These are phyloP conservation scores for Phylloscopus trochilus DNA, from an alignment of 2,113 vertebrate genomes.

Conservation along the genomic window DNA sequence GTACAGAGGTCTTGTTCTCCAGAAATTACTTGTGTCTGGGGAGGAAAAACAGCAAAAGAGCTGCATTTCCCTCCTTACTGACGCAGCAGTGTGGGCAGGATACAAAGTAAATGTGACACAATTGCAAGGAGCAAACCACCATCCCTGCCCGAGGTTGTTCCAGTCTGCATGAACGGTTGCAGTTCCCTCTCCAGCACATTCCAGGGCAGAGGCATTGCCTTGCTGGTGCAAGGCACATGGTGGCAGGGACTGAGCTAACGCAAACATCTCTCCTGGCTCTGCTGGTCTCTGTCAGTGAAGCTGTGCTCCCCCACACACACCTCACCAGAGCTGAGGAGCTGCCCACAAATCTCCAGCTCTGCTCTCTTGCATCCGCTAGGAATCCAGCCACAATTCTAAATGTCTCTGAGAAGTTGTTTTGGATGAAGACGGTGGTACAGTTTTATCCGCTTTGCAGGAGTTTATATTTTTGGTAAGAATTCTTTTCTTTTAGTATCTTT, in stretches of 20 bases:
- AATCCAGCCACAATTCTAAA: not conserved
- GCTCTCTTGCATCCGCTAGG: not conserved
- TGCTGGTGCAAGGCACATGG: not conserved
- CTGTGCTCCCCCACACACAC: fast-evolving
- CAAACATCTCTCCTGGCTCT: not conserved
- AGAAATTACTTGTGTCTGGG: not conserved
- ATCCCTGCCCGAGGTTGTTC: fast-evolving
- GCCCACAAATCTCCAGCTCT: not conserved
- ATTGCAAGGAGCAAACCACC: not conserved
- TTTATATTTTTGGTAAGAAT: not conserved
- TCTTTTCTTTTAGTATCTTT: not conserved
- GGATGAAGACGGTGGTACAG: not conserved
- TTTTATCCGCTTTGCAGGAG: not conserved
- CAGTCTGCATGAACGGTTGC: fast-evolving
- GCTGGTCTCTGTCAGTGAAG: not conserved
- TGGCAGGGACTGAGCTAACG: not conserved
- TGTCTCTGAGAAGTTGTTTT: not conserved
- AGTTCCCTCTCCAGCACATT: not conserved
- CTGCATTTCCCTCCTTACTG: not conserved
- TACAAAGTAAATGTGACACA: not conserved
- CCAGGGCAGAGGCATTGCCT: not conserved
- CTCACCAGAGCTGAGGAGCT: not conserved
- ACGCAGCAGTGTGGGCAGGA: not conserved
- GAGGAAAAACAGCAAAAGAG: not conserved
- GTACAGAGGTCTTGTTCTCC: not conserved